Evolutionary conservation across 2,113 vertebrate genomes (phyloP).

Genomic region (Clarias batrachus): DNA sequence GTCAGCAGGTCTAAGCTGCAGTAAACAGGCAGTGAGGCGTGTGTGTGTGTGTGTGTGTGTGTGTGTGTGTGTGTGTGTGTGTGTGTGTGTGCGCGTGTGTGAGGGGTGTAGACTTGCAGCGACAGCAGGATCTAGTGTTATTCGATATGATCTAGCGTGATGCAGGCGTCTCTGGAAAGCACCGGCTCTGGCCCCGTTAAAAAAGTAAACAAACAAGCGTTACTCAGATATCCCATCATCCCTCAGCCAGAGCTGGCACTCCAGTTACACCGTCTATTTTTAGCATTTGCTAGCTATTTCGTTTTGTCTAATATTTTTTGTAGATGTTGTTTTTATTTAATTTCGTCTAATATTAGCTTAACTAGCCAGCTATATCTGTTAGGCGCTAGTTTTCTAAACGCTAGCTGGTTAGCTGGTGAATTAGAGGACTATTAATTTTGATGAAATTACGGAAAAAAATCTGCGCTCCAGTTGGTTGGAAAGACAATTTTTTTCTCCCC

Average conservation of each 20-base stretch:
- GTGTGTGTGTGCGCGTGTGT: background rate
- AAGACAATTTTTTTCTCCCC: background rate
- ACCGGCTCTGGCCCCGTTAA: background rate
- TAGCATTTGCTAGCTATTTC: background rate
- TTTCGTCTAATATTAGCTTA: background rate
- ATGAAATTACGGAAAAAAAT: background rate
- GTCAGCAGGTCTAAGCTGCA: constrained; percentile 55
- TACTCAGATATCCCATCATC: background rate
- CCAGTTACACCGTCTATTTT: background rate
- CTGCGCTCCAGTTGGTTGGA: background rate
- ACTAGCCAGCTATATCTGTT: background rate
- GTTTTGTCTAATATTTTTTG: background rate
- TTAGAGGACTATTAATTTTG: too few relatives aligned
- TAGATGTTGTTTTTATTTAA: background rate
- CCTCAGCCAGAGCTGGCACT: background rate
- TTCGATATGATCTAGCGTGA: constrained; percentile 39
- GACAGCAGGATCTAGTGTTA: constrained; percentile 34
- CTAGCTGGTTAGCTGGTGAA: background rate
- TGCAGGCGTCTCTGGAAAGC: constrained; percentile 14
- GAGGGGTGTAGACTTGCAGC: constrained; percentile 37
- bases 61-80: background rate
- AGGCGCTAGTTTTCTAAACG: background rate
- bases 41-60: background rate
- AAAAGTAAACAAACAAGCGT: background rate
- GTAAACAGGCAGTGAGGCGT: constrained; percentile 40